Evolutionary conservation across 2,888 invertebrate species (phyloP).

Genomic region (Sarcophaga carnaria): DNA sequence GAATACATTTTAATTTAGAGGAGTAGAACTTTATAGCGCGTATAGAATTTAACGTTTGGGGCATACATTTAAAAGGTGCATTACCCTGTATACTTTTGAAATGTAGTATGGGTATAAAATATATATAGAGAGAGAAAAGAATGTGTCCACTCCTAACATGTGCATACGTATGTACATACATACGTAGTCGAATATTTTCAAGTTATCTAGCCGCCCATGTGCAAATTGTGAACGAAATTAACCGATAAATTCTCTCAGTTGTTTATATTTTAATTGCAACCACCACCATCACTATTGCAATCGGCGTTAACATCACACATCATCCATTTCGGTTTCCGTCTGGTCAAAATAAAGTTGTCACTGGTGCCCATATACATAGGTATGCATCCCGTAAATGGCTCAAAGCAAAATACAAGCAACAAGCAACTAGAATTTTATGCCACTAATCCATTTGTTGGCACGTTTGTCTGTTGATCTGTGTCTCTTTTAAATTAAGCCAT

Average conservation of each 20-base stretch:
- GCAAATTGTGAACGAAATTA: slow-evolving; percentile 80
- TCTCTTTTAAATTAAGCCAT: slow-evolving; percentile 81
- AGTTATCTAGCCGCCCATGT: slow-evolving; percentile 76
- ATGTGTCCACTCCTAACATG: not conserved
- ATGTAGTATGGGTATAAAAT: no score
- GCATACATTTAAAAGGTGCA: no score
- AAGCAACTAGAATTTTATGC: slow-evolving; percentile 39
- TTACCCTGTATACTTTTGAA: no score
- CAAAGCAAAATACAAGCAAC: not conserved
- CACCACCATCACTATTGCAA: not conserved
- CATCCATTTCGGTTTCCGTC: slow-evolving; percentile 38
- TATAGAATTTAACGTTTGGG: no score
- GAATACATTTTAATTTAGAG: no score
- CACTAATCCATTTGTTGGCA: slow-evolving; percentile 63
- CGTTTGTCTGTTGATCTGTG: slow-evolving; percentile 67
- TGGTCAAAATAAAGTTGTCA: slow-evolving; percentile 71
- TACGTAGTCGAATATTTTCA: slow-evolving; percentile 56
- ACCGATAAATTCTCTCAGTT: slow-evolving; percentile 77
- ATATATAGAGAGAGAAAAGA: no score
- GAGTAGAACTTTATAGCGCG: no score
- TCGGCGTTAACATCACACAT: not conserved
- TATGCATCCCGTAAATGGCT: slow-evolving; percentile 14
- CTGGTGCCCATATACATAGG: slow-evolving; percentile 37
- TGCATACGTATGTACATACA: not conserved
- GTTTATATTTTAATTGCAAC: slow-evolving; percentile 71